Conservation (phyloP, 2,797 vertebrate genomes). For the Phrynocephalus guinanensis region DNA sequence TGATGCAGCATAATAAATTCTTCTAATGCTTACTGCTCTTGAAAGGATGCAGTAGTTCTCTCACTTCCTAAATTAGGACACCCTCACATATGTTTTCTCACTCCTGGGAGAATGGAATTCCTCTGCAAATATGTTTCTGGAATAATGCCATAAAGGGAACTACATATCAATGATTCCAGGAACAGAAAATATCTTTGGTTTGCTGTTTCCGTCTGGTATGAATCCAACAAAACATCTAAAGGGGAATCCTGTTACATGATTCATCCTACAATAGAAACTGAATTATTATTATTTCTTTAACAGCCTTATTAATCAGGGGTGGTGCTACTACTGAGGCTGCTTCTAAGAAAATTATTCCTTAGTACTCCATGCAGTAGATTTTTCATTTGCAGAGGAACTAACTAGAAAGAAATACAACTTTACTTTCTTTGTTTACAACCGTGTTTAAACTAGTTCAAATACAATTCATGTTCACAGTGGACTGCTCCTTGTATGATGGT, state of each 20-base stretch:
- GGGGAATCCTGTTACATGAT: not conserved
- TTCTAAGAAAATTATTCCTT: not conserved
- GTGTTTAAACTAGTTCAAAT: not conserved
- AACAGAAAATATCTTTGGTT: constrained; percentile 11
- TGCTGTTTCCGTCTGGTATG: constrained; percentile 7
- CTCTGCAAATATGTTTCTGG: constrained; percentile 17
- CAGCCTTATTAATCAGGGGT: not conserved
- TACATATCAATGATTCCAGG: not conserved
- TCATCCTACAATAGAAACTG: not conserved
- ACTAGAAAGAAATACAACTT: not conserved
- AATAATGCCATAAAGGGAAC: constrained; percentile 21
- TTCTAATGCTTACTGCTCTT: not conserved
- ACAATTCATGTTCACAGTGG: not conserved
- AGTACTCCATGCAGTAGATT: not conserved
- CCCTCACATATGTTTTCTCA: constrained; percentile 26
- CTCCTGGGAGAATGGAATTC: constrained; percentile 22
- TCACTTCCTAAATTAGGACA: constrained; percentile 24
- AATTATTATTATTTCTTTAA: not conserved
- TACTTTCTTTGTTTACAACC: not conserved
- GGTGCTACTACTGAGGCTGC: not conserved
- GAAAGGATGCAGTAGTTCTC: not conserved
- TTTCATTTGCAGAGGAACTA: not conserved
- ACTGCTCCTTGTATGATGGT: not conserved
- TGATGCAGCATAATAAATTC: not conserved
- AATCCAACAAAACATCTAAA: constrained; percentile 10